These are phyloP conservation scores for Fregetta grallaria DNA, from an alignment of 2,113 vertebrate species.

Conservation along the genomic window DNA sequence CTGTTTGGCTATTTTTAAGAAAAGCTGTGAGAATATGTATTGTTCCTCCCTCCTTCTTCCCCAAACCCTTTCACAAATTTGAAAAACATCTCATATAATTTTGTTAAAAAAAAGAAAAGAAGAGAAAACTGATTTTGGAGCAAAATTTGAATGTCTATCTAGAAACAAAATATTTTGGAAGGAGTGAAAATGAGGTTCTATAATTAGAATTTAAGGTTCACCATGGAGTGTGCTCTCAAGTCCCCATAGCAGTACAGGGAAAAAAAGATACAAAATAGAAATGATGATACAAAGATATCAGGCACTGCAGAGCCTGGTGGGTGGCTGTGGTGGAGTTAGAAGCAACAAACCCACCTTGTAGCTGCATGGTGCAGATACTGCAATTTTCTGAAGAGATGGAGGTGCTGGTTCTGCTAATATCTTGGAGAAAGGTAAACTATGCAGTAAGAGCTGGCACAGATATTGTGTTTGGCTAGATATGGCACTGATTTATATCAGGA, in stretches of 20 bases:
- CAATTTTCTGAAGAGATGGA: not conserved
- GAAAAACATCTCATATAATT: not conserved
- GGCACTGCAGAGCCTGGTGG: not conserved
- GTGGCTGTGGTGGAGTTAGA: not conserved
- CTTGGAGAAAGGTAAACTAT: not conserved
- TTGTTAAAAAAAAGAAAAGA: not conserved
- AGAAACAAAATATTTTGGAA: not conserved
- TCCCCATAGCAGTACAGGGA: not conserved
- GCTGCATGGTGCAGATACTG: not conserved
- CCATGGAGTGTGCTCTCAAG: not conserved
- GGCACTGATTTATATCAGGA: conserved; percentile 28
- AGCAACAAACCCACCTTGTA: not conserved
- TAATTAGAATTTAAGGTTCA: not conserved
- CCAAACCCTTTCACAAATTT: not conserved
- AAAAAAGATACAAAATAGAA: not conserved
- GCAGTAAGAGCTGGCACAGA: not conserved
- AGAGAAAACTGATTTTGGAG: not conserved
- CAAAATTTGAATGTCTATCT: not conserved
- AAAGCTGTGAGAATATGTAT: not conserved
- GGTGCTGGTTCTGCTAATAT: not conserved
- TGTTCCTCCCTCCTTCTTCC: not conserved
- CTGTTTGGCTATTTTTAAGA: not conserved
- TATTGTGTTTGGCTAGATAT: not conserved
- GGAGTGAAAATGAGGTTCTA: not conserved
- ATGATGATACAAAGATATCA: accelerated